Conservation (phyloP, 1,140 invertebrate species). For the Aphis craccivora region DNA sequence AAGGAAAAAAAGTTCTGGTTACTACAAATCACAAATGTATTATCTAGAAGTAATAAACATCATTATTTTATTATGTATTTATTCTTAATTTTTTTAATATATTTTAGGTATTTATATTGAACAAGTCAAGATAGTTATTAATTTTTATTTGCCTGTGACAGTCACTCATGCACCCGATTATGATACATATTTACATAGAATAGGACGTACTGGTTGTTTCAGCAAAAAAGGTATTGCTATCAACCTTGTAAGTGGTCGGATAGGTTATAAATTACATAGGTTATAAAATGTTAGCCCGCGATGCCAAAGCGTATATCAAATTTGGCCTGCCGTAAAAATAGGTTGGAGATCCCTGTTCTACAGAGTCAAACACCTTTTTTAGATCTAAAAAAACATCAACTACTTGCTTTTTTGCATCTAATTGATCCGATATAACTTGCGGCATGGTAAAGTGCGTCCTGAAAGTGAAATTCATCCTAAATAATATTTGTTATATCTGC, state of each 20-base stretch:
- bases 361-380: too few relatives aligned
- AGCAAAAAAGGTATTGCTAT: slow-evolving; percentile 95
- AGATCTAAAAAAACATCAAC: too few relatives aligned
- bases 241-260: slow-evolving; percentile 89
- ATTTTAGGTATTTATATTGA: slow-evolving; percentile 91
- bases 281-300: too few relatives aligned
- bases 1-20: slow-evolving; percentile 91
- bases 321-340: too few relatives aligned
- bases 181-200: slow-evolving; percentile 97
- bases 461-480: too few relatives aligned
- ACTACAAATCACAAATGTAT: slow-evolving; percentile 98
- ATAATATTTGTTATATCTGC: too few relatives aligned
- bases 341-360: too few relatives aligned
- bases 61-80: slow-evolving; percentile 62
- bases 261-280: too few relatives aligned
- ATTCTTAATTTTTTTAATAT: background rate
- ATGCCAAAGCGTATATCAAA: too few relatives aligned
- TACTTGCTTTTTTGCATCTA: too few relatives aligned
- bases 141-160: slow-evolving; percentile 95
- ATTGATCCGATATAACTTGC: too few relatives aligned
- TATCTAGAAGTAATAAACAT: slow-evolving; percentile 74
- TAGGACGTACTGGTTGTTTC: slow-evolving; percentile 94
- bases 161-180: slow-evolving; percentile 82
- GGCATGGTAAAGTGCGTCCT: too few relatives aligned
- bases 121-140: slow-evolving; percentile 97